These are phyloP conservation scores for Diprion similis DNA, from an alignment of 1,140 invertebrate genomes.

Conservation along the genomic window DNA sequence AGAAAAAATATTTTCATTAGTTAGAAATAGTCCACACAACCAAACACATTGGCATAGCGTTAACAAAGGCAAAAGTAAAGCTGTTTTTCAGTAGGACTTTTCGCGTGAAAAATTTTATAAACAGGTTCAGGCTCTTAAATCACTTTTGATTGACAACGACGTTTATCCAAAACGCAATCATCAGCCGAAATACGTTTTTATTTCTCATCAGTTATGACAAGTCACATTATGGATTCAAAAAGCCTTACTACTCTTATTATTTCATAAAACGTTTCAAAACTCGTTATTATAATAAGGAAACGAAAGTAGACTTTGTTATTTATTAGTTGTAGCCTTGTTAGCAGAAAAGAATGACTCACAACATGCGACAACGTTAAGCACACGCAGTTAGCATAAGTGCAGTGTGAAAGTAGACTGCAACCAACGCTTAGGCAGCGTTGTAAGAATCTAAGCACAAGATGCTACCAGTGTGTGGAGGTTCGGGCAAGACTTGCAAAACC, in stretches of 20 bases:
- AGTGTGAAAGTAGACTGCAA: neutral
- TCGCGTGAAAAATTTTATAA: slow-evolving; percentile 48
- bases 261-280: slow-evolving; percentile 59
- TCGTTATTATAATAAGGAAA: slow-evolving; percentile 72
- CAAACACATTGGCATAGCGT: no score
- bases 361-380: neutral
- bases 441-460: slow-evolving; percentile 28
- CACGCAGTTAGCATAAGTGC: slow-evolving; percentile 1
- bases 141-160: neutral
- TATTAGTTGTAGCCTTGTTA: slow-evolving; percentile 67
- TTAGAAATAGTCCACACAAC: no score
- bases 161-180: no score
- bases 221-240: neutral
- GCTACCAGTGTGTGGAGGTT: slow-evolving; percentile 68
- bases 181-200: no score
- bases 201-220: no score
- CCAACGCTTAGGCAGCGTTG: neutral
- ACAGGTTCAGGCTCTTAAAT: neutral
- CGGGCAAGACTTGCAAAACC: slow-evolving; percentile 65
- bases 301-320: slow-evolving; percentile 44
- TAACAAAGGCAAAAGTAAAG: slow-evolving; percentile 59
- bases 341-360: slow-evolving; percentile 58
- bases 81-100: slow-evolving; percentile 69
- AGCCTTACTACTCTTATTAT: neutral
- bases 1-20: no score